Conservation (phyloP, 2,797 vertebrate genomes). For the Australoheros facetus region DNA sequence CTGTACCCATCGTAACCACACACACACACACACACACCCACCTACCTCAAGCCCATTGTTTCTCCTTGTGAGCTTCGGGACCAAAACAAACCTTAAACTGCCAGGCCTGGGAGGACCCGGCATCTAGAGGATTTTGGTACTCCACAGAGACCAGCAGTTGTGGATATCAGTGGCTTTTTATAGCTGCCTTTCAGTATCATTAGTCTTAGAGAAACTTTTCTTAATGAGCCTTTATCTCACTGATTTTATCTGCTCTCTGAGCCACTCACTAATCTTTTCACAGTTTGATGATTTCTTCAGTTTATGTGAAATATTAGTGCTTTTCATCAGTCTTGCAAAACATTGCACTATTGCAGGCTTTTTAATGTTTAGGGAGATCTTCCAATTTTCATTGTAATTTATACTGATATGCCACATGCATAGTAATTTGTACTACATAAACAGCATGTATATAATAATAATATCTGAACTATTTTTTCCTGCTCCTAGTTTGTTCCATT, state of each 20-base stretch:
- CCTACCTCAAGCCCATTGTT: too few relatives aligned
- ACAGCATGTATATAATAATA: background rate
- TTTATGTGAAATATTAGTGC: background rate
- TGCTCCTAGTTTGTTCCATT: constrained; percentile 94
- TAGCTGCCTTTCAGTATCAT: background rate
- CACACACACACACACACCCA: too few relatives aligned
- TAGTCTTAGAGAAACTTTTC: background rate
- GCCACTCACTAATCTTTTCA: background rate
- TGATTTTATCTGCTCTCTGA: background rate
- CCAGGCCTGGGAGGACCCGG: background rate
- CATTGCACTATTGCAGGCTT: background rate
- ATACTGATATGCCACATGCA: background rate
- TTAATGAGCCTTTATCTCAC: constrained; percentile 4
- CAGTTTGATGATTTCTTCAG: background rate
- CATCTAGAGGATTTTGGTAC: background rate
- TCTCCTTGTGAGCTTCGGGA: background rate
- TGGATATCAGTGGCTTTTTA: constrained; percentile 3
- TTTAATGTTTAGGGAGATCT: background rate
- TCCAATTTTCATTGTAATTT: background rate
- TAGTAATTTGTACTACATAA: background rate
- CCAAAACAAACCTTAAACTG: background rate
- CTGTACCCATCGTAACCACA: background rate
- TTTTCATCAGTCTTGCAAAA: background rate
- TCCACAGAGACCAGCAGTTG: background rate
- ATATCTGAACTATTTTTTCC: background rate